Conservation (phyloP, 2,888 invertebrate genomes). For the Stenoptilia bipunctidactyla region DNA sequence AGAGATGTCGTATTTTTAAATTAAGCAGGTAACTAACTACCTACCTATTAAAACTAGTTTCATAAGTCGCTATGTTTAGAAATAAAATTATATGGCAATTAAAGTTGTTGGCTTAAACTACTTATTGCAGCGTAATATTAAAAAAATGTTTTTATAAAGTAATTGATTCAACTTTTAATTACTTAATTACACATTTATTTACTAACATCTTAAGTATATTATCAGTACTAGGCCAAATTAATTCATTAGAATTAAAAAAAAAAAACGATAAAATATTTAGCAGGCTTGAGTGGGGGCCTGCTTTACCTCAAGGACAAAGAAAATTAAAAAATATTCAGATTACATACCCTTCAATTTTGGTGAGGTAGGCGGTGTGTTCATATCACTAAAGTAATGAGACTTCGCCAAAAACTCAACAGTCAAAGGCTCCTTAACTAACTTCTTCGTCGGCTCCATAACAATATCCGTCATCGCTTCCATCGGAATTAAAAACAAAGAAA, state of each 20-base stretch:
- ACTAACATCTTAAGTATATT: background rate
- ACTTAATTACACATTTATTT: too few species aligned
- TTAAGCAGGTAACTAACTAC: too few species aligned
- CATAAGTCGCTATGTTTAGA: too few species aligned
- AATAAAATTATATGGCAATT: too few species aligned
- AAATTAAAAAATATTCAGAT: conserved; percentile 17
- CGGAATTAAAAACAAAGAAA: conserved; percentile 10
- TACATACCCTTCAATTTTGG: conserved; percentile 51
- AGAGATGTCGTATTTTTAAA: too few species aligned
- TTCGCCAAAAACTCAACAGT: conserved; percentile 36
- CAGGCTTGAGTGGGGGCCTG: too few species aligned
- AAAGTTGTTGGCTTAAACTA: too few species aligned
- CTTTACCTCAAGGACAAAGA: too few species aligned
- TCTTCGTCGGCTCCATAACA: conserved; percentile 25
- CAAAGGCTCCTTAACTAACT: conserved; percentile 27
- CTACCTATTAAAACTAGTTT: too few species aligned
- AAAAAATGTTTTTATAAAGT: too few species aligned
- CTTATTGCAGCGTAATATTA: too few species aligned
- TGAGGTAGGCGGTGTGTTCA: conserved; percentile 44
- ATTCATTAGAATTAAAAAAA: background rate
- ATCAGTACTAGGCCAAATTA: background rate
- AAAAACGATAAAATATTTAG: background rate
- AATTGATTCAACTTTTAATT: too few species aligned
- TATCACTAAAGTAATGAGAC: conserved; percentile 25
- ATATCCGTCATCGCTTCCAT: conserved; percentile 35